Conservation (phyloP, 2,797 vertebrate species). For the Paguma larvata region DNA sequence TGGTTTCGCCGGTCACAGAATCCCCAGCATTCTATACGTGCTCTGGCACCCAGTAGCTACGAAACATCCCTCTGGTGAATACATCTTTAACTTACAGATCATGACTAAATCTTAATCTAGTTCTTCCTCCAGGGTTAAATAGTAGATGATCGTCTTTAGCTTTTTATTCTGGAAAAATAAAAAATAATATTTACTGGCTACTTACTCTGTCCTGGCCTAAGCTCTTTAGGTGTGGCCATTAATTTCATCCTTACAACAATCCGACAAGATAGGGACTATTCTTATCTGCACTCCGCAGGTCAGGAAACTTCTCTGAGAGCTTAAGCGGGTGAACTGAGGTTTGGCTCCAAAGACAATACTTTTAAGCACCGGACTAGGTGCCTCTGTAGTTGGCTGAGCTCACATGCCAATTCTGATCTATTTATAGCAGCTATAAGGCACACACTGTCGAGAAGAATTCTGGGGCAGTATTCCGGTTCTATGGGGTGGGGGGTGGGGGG, state of each 20-base stretch:
- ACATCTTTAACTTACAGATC: background rate
- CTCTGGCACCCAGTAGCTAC: background rate
- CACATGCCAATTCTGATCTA: background rate
- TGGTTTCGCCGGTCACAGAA: background rate
- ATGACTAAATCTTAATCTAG: background rate
- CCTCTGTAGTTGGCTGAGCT: background rate
- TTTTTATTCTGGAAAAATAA: background rate
- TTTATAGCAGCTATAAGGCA: background rate
- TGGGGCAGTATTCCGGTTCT: background rate
- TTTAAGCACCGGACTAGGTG: background rate
- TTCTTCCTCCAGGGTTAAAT: background rate
- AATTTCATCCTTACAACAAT: background rate
- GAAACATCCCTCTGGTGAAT: conserved; percentile 11
- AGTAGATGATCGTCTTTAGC: background rate
- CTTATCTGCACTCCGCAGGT: background rate
- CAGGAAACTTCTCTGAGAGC: background rate
- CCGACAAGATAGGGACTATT: background rate
- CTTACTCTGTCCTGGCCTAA: background rate
- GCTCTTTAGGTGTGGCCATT: background rate
- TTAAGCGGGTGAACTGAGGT: background rate
- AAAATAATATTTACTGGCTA: background rate
- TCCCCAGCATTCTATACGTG: background rate
- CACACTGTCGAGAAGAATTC: background rate
- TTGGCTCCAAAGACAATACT: background rate
- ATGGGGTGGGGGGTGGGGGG: background rate